Base-by-base conservation (phyloP, 2,797 vertebrate genomes). In the Apodemus agrarius region DNA sequence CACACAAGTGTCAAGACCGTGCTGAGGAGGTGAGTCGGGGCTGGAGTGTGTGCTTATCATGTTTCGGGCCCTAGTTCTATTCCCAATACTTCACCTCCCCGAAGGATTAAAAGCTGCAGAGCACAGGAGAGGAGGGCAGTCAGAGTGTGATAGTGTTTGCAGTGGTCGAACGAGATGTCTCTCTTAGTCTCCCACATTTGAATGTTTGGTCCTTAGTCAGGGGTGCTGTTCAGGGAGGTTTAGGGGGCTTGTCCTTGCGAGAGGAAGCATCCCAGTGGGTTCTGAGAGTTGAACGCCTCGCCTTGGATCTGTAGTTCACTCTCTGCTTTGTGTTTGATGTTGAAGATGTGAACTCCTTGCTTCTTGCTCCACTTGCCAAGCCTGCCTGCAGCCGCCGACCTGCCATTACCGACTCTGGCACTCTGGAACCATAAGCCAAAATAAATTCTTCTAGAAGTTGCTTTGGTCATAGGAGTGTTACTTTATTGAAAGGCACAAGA, bases 1-100 rank as follows among this genome's bases (percentile, higher is more conserved):
- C 9, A 10, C 6, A 24, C 1, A 0, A 37, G 22, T 10, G 10
- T 0, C 12, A 80, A 85, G 43, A 2, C 40, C 22, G 16, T n/a
- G 24, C 90, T 37, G 67, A n/a, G 54, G 29, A 16, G 10, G 46
- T 1, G 8, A n/a, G 40, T 63, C 21, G 7, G 13, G 49, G 49
- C 9, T 26, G 29, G 52, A 24, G 9, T n/a, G 83, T 40, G 26
- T 14, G 37, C 52, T 72, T 34, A 26, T 31, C 49, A 6, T n/a
- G 6, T 21, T 10, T 8, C 7, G 19, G 52, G 37, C 37, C 29
- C 78, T 80, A 5, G 1, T 24, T 82, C 19, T 5, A 65, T 49
- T 49, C 26, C n/a, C 61, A 57, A 16, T 16, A 1, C 49, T 75
- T 31, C 31, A 31, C 13, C n/a, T n/a, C 40, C 5, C 19, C 4